Base-by-base conservation (phyloP, 2,113 vertebrate genomes). In the Chlamydotis undulata region DNA sequence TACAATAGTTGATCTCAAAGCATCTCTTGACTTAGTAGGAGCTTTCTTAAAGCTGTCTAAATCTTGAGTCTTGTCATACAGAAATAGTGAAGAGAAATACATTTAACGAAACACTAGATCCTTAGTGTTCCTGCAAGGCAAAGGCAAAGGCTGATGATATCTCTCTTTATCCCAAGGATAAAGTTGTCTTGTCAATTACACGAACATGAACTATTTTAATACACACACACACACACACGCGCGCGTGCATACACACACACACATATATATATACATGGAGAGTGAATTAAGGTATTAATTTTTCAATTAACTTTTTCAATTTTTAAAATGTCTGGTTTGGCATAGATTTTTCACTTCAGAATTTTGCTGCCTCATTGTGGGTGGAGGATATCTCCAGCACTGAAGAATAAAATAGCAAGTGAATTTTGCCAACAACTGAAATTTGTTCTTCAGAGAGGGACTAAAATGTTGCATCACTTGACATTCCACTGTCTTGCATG, bases 401-500 rank as follows among this genome's bases (percentile, higher is more conserved):
- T 68, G 59, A 57, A 74, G 41, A 65, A 71, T 91, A 65, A 82
- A 91, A 78, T 56, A 95, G 88, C 91, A 95, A 89, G 89, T 85
- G 69, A 83, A 87, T 90, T 97, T 93, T 95, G 71, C 95, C 90
- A 93, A 28, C 89, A 88, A 81, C 88, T 92, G 70, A 74, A 83
- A 45, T 69, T 93, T 80, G 26, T 21, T 60, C 83, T 90, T 94
- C 83, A 70, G 87, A 92, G 81, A 75, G 50, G 76, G 49, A 78
- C 83, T 87, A 84, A 87, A 76, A 84, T 76, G 43, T 94, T 78
- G 93, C 91, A 90, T 68, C 93, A 94, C 49, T 77, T 95, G 95
- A 73, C 83, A 74, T 84, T 85, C 65, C 78, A 94, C 94, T 90
- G 90, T 98, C 95, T 84, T 79, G 97, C 98, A 98, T 98, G 98